Percentiles rank a stretch among this genome's conserved stretches.
phyloP scores from a whole-genome alignment of 2,797 vertebrate species.

The Limosa lapponica region DNA sequence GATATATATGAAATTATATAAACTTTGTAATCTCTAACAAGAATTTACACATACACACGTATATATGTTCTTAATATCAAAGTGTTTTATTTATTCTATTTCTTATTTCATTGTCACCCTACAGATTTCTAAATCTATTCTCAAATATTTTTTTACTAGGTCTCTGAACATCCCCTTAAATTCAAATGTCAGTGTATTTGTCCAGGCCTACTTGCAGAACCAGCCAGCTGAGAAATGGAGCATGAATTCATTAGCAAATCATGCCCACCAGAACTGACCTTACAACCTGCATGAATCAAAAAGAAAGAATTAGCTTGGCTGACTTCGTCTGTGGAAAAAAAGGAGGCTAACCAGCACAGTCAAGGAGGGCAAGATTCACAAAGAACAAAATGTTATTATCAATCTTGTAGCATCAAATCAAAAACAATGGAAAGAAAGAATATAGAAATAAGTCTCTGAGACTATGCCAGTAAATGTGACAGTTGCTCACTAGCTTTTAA shows the following conservation, averaged over 20 bases:
- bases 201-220: slow-evolving; percentile 22
- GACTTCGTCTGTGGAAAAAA: not conserved
- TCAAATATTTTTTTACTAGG: not conserved
- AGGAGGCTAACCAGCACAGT: not conserved
- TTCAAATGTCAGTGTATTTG: slow-evolving; percentile 24
- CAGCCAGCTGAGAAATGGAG: slow-evolving; percentile 52
- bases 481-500: not conserved
- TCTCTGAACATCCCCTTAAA: slow-evolving; percentile 21
- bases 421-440: not conserved
- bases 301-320: not conserved
- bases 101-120: not conserved
- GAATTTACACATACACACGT: rapidly evolving
- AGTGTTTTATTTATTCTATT: not conserved
- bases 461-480: not conserved
- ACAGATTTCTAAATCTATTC: not conserved
- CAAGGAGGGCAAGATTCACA: not conserved
- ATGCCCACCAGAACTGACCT: slow-evolving; percentile 44
- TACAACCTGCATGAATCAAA: slow-evolving; percentile 17
- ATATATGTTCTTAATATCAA: not conserved
- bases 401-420: not conserved
- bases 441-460: not conserved
- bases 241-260: slow-evolving; percentile 48
- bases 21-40: not conserved
- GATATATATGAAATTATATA: not conserved
- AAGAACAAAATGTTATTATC: not conserved